phyloP scores from a whole-genome alignment of 2,888 invertebrate species.

The Neuroscelio doddi region DNA sequence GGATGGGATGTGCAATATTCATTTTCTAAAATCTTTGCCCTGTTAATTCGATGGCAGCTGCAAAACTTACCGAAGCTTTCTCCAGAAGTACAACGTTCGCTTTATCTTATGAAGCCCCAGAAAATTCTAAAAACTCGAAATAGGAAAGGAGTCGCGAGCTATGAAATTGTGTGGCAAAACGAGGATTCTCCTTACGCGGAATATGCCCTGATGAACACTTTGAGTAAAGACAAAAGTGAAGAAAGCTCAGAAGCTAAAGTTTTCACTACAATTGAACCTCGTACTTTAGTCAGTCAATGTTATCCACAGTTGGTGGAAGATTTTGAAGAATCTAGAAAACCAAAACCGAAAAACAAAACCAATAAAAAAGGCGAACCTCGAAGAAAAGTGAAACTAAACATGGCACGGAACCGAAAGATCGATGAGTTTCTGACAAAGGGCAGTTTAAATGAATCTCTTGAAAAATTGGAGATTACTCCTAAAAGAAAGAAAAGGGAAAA shows the following conservation, averaged over 20 bases:
- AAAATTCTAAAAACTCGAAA: conserved; percentile 76
- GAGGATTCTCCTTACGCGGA: too few relatives aligned
- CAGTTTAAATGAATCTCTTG: conserved; percentile 60
- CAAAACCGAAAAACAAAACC: conserved; percentile 64
- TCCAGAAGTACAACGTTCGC: conserved; percentile 12
- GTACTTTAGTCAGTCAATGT: conserved; percentile 76
- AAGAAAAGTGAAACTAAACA: conserved; percentile 26
- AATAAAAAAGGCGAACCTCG: conserved; percentile 51
- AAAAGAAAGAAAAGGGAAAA: conserved; percentile 64
- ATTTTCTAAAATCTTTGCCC: conserved; percentile 84
- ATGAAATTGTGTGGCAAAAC: conserved; percentile 83
- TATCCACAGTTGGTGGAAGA: conserved; percentile 78
- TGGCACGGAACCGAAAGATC: conserved; percentile 47
- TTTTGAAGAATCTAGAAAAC: conserved; percentile 76
- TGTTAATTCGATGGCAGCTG: conserved; percentile 85
- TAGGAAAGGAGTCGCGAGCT: conserved; percentile 77
- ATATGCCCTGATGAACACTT: conserved; percentile 42
- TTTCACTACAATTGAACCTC: conserved; percentile 82
- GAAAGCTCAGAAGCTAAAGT: too few relatives aligned
- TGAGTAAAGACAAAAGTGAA: conserved; percentile 41
- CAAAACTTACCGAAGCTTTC: conserved; percentile 68
- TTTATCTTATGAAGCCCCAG: conserved; percentile 63
- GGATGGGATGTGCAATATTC: conserved; percentile 85
- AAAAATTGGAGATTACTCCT: conserved; percentile 58
- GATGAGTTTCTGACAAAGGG: conserved; percentile 61